Conservation (phyloP, 2,113 vertebrate species). For the Protobothrops mucrosquamatus region DNA sequence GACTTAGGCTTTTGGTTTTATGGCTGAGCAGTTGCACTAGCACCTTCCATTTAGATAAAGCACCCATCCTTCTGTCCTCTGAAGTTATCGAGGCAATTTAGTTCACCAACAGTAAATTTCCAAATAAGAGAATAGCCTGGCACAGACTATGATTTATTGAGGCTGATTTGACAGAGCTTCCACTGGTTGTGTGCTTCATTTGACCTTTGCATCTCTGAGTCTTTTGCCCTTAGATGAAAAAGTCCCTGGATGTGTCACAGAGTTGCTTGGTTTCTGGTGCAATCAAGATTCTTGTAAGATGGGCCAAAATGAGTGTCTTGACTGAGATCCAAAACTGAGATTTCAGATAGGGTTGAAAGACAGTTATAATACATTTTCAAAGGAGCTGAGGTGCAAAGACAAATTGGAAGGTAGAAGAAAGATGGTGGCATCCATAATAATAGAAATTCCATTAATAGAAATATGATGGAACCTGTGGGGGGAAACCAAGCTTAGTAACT, state of each 20-base stretch:
- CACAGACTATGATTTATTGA: background rate
- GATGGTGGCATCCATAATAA: background rate
- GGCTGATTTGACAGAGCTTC: slow-evolving; percentile 1
- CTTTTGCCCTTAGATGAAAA: slow-evolving; percentile 1
- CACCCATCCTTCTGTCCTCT: background rate
- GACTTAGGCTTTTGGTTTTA: background rate
- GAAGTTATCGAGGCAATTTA: background rate
- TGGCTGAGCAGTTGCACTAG: background rate
- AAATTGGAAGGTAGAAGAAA: background rate
- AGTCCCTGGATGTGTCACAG: background rate
- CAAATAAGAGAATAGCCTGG: background rate
- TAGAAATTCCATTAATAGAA: background rate
- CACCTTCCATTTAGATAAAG: background rate
- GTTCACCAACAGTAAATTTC: background rate
- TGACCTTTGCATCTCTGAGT: background rate
- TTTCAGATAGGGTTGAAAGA: background rate
- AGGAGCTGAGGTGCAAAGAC: background rate
- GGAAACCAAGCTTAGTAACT: background rate
- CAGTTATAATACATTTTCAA: background rate
- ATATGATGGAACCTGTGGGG: background rate
- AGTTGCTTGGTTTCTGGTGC: background rate
- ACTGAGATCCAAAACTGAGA: background rate
- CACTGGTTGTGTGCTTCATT: background rate
- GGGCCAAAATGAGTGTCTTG: background rate
- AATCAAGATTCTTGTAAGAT: slow-evolving; percentile 9